phyloP scores from a whole-genome alignment of 2,113 vertebrate species.

The Boulengeromyrus knoepffleri region DNA sequence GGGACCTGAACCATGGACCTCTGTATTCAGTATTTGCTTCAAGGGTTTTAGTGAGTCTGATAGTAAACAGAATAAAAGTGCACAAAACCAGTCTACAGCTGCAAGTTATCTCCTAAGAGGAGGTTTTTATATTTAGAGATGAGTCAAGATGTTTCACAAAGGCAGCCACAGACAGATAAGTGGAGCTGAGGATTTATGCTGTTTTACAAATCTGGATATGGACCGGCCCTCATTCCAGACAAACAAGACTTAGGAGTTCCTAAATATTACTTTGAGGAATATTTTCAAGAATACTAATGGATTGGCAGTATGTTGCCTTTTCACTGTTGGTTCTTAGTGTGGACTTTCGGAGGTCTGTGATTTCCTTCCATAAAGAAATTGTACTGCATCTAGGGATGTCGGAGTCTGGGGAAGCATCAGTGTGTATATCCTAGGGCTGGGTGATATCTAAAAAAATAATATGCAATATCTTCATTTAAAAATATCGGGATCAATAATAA shows the following conservation, averaged over 20 bases:
- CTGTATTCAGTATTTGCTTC: not conserved
- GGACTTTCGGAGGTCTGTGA: not conserved
- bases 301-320: not conserved
- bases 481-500: not conserved
- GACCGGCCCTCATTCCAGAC: too few species aligned
- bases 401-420: not conserved
- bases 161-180: not conserved
- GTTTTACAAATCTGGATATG: too few species aligned
- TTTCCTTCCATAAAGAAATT: not conserved
- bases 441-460: not conserved
- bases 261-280: not conserved
- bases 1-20: not conserved
- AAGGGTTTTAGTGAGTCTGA: not conserved
- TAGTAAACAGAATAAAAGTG: slow-evolving; percentile 5
- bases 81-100: not conserved
- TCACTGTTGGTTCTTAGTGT: not conserved
- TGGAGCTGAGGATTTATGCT: too few species aligned
- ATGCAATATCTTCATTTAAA: not conserved
- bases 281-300: not conserved
- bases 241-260: not conserved
- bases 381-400: not conserved
- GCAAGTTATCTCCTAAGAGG: not conserved
- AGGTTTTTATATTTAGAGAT: not conserved
- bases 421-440: not conserved
- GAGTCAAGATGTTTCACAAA: not conserved